phyloP scores from a whole-genome alignment of 53 echinoderm and acorn worm genomes.

The Crossaster papposus region DNA sequence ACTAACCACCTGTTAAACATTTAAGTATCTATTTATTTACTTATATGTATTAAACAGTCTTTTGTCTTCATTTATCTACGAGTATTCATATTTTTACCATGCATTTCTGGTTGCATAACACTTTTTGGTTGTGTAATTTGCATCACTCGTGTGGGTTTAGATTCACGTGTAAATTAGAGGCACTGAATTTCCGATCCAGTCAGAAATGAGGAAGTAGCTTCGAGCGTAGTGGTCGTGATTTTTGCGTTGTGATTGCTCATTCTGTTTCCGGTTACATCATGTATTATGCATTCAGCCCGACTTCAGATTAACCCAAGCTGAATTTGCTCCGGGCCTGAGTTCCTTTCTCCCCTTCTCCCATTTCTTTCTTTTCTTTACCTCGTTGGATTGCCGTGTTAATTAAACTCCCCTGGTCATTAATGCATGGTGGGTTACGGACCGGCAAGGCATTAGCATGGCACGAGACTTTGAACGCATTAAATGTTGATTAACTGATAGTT shows the following conservation, averaged over 20 bases:
- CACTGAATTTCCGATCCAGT: background rate
- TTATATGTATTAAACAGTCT: too few relatives aligned
- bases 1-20: too few relatives aligned
- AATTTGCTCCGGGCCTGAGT: constrained; percentile 22
- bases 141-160: background rate
- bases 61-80: background rate
- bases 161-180: background rate
- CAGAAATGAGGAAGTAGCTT: constrained; percentile 33
- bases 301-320: constrained; percentile 29
- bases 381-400: constrained; percentile 39
- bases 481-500: constrained; percentile 21
- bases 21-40: too few relatives aligned
- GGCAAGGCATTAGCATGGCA: constrained; percentile 49
- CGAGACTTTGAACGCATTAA: constrained; percentile 23
- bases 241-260: constrained; percentile 30
- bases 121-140: background rate
- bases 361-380: constrained; percentile 9
- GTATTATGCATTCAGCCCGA: constrained; percentile 31
- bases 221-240: constrained; percentile 13
- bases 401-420: constrained; percentile 30
- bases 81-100: background rate
- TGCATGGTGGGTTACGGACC: constrained; percentile 24
- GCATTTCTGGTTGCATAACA: background rate
- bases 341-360: background rate
- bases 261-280: constrained; percentile 10